Evolutionary conservation across 2,888 invertebrate genomes (phyloP).

Genomic region (Fragum whitleyi): DNA sequence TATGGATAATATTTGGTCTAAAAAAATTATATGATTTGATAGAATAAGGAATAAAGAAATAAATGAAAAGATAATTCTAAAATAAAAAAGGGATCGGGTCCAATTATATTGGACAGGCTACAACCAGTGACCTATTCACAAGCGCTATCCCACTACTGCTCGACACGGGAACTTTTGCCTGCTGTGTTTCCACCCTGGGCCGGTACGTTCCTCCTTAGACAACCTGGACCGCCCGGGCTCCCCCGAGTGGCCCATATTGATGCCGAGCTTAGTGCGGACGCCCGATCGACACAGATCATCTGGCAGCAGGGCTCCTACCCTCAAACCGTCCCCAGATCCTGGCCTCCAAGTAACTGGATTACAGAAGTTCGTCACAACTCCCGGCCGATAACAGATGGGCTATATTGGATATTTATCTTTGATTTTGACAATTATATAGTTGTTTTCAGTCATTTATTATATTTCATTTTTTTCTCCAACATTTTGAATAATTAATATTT

Average conservation of each 20-base stretch:
- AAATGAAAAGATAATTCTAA: not conserved
- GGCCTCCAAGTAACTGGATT: constrained; percentile 20
- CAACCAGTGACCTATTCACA: constrained; percentile 20
- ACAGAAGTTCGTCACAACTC: constrained; percentile 17
- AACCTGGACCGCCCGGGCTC: constrained; percentile 14
- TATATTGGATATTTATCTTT: not conserved
- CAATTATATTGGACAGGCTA: constrained; percentile 18
- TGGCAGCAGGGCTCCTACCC: constrained; percentile 13
- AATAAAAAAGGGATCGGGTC: constrained; percentile 17
- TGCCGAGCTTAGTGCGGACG: constrained; percentile 26
- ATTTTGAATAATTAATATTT: not conserved
- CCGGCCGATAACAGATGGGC: not conserved
- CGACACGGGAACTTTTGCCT: constrained; percentile 22
- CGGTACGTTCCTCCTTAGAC: constrained; percentile 26
- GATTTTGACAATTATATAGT: too few relatives aligned
- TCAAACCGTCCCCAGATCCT: constrained; percentile 77
- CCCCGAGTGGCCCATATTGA: constrained; percentile 25
- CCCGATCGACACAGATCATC: constrained; percentile 22
- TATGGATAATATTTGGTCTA: too few relatives aligned
- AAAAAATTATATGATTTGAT: too few relatives aligned
- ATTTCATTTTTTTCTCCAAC: not conserved
- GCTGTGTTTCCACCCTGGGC: constrained; percentile 26
- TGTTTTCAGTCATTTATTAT: not conserved
- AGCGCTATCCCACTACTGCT: constrained; percentile 26
- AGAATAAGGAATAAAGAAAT: too few relatives aligned